phyloP scores from a whole-genome alignment of 1,140 invertebrate genomes.

The Euglossa dilemma region DNA sequence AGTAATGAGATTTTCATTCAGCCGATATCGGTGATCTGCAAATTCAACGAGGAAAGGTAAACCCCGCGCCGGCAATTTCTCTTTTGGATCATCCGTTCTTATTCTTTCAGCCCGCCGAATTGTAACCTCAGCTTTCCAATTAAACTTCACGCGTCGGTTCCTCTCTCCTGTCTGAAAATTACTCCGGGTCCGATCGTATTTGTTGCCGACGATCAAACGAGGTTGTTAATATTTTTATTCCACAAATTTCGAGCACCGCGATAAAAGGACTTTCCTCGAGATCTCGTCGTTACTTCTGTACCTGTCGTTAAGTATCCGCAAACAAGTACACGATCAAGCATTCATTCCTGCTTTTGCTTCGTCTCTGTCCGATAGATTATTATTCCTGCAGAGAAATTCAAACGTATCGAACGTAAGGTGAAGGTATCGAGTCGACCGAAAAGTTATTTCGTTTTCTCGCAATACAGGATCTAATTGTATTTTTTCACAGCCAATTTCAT shows the following conservation, averaged over 20 bases:
- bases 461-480: too few relatives aligned
- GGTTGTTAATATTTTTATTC: neutral
- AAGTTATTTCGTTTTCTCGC: too few relatives aligned
- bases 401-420: too few relatives aligned
- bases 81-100: slow-evolving; percentile 7
- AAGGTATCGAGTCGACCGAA: too few relatives aligned
- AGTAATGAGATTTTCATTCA: slow-evolving; percentile 44
- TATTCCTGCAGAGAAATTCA: too few relatives aligned
- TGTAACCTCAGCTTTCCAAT: slow-evolving; percentile 24
- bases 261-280: neutral
- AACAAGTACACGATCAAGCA: neutral
- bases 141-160: slow-evolving; percentile 1
- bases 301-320: neutral
- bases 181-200: neutral
- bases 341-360: neutral
- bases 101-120: slow-evolving; percentile 13
- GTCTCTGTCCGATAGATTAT: too few relatives aligned
- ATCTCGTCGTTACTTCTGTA: neutral
- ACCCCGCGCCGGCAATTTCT: neutral
- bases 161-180: neutral
- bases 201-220: neutral
- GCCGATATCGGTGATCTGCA: slow-evolving; percentile 24
- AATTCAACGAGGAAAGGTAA: slow-evolving; percentile 24
- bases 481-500: too few relatives aligned
- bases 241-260: neutral